Evolutionary conservation across 2,797 vertebrate genomes (phyloP).

Genomic region (Rhinogobio ventralis): DNA sequence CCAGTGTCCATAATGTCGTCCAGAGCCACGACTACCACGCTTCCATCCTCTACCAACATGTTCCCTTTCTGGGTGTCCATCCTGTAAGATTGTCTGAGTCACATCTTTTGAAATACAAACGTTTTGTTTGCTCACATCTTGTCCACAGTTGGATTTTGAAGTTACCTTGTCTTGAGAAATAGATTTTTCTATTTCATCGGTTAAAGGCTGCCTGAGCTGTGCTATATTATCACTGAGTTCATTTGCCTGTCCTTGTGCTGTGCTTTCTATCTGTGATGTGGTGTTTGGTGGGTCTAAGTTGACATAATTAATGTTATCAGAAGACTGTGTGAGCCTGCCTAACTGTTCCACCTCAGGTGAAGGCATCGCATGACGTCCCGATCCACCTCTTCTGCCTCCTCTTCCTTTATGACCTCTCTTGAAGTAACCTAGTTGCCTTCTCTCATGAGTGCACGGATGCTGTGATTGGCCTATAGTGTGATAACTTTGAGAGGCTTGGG

Average conservation of each 20-base stretch:
- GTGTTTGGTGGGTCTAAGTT: conserved; percentile 13
- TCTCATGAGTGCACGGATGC: conserved; percentile 56
- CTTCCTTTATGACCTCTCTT: conserved; percentile 69
- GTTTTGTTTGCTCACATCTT: conserved; percentile 19
- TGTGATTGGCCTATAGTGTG: conserved; percentile 43
- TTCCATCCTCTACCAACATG: conserved; percentile 65
- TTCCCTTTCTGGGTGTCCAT: conserved; percentile 37
- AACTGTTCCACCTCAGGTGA: conserved; percentile 63
- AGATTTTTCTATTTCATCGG: not conserved
- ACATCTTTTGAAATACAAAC: conserved; percentile 33
- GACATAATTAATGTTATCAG: conserved; percentile 39
- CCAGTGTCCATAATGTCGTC: conserved; percentile 50
- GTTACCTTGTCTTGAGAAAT: not conserved
- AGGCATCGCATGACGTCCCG: conserved; percentile 41
- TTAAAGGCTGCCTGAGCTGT: conserved; percentile 25
- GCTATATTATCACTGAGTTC: conserved; percentile 35
- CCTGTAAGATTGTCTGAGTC: conserved; percentile 37
- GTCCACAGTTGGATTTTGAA: conserved; percentile 21
- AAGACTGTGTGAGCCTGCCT: conserved; percentile 69
- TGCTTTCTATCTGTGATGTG: conserved; percentile 45
- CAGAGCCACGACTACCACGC: conserved; percentile 53
- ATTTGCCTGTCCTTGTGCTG: conserved; percentile 33
- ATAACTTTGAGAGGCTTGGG: conserved; percentile 38
- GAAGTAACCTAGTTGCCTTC: conserved; percentile 61
- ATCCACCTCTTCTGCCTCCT: conserved; percentile 61